Conservation (phyloP, 2,888 invertebrate species). For the Lissonota sp. region DNA sequence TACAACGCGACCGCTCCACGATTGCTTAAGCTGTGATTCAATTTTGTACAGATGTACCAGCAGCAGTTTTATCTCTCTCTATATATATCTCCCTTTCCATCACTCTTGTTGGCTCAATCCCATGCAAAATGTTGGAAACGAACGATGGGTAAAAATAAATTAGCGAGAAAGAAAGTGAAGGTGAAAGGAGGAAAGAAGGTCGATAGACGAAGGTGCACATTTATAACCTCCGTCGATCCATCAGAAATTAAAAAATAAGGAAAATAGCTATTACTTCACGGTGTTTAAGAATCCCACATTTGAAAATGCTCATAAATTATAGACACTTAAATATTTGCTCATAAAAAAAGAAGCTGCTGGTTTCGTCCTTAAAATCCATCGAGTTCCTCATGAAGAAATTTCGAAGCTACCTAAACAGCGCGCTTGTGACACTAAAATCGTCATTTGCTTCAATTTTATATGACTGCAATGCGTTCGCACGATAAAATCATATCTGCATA, state of each 20-base stretch:
- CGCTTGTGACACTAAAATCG: constrained; percentile 54
- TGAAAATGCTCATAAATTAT: background rate
- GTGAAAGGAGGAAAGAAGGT: constrained; percentile 22
- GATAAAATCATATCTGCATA: background rate
- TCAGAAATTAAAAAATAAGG: constrained; percentile 49
- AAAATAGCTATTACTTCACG: too few relatives aligned
- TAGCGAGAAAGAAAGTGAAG: constrained; percentile 20
- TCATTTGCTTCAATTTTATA: constrained; percentile 60
- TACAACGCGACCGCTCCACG: constrained; percentile 68
- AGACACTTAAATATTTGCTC: background rate
- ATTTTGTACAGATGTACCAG: constrained; percentile 70
- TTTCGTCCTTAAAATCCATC: constrained; percentile 15
- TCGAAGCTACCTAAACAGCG: constrained; percentile 4
- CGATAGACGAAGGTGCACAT: constrained; percentile 29
- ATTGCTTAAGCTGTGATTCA: constrained; percentile 78
- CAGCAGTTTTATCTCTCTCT: constrained; percentile 30
- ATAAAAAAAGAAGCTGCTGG: too few relatives aligned
- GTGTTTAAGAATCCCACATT: too few relatives aligned
- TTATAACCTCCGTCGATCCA: constrained; percentile 2
- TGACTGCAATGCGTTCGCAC: constrained; percentile 48
- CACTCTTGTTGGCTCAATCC: constrained; percentile 7
- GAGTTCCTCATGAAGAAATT: constrained; percentile 1
- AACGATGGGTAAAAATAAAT: constrained; percentile 44
- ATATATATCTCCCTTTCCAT: background rate
- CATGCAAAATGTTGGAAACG: constrained; percentile 20